Conservation (phyloP, 1,140 invertebrate genomes). For the Drosophila takahashii region DNA sequence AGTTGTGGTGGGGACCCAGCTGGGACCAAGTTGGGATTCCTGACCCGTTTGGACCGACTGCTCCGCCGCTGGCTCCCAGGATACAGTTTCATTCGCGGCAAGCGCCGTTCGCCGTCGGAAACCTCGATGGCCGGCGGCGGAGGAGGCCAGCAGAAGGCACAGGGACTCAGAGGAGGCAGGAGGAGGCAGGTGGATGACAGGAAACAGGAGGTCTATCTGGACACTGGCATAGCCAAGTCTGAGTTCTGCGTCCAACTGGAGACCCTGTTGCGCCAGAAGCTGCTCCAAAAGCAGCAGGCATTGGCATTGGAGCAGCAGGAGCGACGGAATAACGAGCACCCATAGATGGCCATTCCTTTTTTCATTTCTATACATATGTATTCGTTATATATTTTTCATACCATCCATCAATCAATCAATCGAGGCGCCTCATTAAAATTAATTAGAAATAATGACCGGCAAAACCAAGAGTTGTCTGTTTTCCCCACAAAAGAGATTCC, state of each 20-base stretch:
- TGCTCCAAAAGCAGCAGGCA: slow-evolving; percentile 22
- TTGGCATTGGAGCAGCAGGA: not conserved
- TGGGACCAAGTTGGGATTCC: slow-evolving; percentile 8
- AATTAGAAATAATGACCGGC: slow-evolving; percentile 58
- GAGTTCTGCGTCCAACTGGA: slow-evolving; percentile 61
- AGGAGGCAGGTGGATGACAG: not conserved
- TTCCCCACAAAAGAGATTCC: not conserved
- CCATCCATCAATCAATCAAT: slow-evolving; percentile 10
- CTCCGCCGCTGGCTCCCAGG: slow-evolving; percentile 58
- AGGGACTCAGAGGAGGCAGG: not conserved
- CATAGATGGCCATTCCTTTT: not conserved
- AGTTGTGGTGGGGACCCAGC: not conserved
- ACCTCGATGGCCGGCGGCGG: not conserved
- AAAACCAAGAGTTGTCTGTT: slow-evolving; percentile 2
- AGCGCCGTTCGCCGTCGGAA: not conserved
- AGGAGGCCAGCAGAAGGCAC: not conserved
- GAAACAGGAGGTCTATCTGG: slow-evolving; percentile 34
- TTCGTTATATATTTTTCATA: slow-evolving; percentile 22
- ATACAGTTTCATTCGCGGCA: slow-evolving; percentile 47
- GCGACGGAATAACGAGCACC: not conserved
- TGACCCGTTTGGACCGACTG: slow-evolving; percentile 40
- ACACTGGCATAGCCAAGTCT: slow-evolving; percentile 56
- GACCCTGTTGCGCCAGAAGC: slow-evolving; percentile 41
- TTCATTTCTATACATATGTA: not conserved
- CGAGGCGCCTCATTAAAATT: slow-evolving; percentile 58